Evolutionary conservation across 30 jellyfish, hydroid and myxozoan genomes (phyloP).

Genomic region (Morbakka virulenta): DNA sequence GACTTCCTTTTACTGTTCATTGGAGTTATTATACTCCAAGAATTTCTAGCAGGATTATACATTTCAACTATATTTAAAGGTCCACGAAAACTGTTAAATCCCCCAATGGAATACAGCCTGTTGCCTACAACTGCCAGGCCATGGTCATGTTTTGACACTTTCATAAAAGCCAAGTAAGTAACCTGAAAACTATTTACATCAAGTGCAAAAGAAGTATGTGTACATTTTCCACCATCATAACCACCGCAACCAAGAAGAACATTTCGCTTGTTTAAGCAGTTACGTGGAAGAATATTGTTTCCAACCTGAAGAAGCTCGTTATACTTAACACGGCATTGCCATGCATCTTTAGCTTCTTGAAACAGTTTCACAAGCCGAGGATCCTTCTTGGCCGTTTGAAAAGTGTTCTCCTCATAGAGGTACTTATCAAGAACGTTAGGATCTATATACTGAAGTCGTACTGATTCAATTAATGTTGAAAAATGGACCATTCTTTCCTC

Average conservation of each 20-base stretch:
- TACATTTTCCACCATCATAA: slow-evolving; percentile 81
- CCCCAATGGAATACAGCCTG: slow-evolving; percentile 79
- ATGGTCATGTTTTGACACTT: slow-evolving; percentile 81
- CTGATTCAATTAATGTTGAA: slow-evolving; percentile 17
- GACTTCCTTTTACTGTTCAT: slow-evolving; percentile 84
- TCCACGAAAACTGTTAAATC: slow-evolving; percentile 84
- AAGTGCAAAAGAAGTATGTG: slow-evolving; percentile 73
- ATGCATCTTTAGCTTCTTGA: slow-evolving; percentile 17
- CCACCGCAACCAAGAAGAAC: slow-evolving; percentile 88
- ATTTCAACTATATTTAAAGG: slow-evolving; percentile 71
- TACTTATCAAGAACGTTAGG: slow-evolving; percentile 5
- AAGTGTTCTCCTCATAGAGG: slow-evolving; percentile 1
- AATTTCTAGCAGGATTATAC: slow-evolving; percentile 67
- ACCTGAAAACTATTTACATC: slow-evolving; percentile 19
- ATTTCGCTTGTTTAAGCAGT: slow-evolving; percentile 62
- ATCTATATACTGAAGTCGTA: slow-evolving; percentile 63
- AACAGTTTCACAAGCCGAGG: background rate
- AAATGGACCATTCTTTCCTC: slow-evolving; percentile 17
- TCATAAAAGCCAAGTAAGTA: slow-evolving; percentile 57
- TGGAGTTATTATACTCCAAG: slow-evolving; percentile 54
- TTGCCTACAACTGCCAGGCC: slow-evolving; percentile 61
- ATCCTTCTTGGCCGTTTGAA: background rate
- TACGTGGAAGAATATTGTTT: slow-evolving; percentile 51
- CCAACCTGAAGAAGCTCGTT: slow-evolving; percentile 42
- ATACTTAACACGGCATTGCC: background rate